Evolutionary conservation across 2,888 invertebrate genomes (phyloP), one percentile per base, ranked within the genome.

Genomic region (Diarsia mendica): DNA sequence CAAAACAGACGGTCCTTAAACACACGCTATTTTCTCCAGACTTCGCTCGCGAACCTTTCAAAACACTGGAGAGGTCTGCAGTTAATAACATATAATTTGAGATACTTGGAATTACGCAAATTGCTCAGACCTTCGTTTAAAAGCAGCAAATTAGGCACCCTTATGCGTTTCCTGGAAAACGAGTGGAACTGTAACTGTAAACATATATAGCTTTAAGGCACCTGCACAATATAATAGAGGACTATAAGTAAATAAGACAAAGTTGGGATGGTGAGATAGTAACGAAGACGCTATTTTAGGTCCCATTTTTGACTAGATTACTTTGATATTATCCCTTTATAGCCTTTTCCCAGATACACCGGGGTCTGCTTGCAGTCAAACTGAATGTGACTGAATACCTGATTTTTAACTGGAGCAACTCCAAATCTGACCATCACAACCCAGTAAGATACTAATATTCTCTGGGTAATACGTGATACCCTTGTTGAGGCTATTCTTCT

Each of bases 71-170:
- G 68, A 70, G 51, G 70, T 75, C 60, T 71, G 53, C 55, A 53
- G 67, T 55, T 85, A 79, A 79, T 84, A 74, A 69, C 67, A 72
- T 77, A 80, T 49, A 85, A 86, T 85, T 86, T 74, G 60, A 64
- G 48, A 76, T 61, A 78, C 77, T 79, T 77, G 18, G 72, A 80
- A 85, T 85, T 84, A 77, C 70, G 75, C 58, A 84, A 75, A 82
- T 86, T 79, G 65, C 69, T 33, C 51, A 51, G 53, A 61, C 53
- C 78, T 67, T 51, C 67, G 65, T 82, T 67, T 76, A 67, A 84
- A 77, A 67, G 53, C 65, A 23, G 68, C 61, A 82, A 85, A 79
- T 85, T 84, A 76, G 74, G 72, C 48, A 53, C 63, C 75, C 67
- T 77, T 64, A 77, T 74, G 39, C 48, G 58, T 67, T 77, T 86